These are phyloP conservation scores for Andricus quercusramuli DNA, from an alignment of 2,888 invertebrate species.

Conservation along the genomic window DNA sequence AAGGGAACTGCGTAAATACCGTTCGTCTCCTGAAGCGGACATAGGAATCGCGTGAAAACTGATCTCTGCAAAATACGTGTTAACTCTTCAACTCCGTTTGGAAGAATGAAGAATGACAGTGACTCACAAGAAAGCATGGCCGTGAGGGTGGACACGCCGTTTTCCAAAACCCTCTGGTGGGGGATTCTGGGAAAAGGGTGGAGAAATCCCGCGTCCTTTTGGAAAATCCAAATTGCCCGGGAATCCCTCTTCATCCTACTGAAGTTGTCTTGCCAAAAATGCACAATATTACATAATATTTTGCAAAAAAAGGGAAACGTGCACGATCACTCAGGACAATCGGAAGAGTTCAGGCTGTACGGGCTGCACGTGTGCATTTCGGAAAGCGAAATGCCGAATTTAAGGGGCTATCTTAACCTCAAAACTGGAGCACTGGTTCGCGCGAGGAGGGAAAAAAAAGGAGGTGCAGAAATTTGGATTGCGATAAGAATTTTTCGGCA, in stretches of 20 bases:
- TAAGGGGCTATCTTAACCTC: constrained; percentile 2
- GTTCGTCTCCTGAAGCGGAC: background rate
- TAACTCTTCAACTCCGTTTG: background rate
- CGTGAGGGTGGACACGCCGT: constrained; percentile 45
- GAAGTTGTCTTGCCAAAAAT: background rate
- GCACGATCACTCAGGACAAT: constrained; percentile 3
- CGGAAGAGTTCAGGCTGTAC: background rate
- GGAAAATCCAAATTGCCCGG: background rate
- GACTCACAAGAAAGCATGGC: constrained; percentile 71
- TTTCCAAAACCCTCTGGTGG: constrained; percentile 30
- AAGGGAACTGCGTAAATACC: background rate
- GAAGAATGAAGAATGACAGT: constrained; percentile 57
- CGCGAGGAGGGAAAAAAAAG: too few relatives aligned
- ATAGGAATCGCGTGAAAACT: background rate
- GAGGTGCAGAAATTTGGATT: background rate
- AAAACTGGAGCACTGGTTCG: background rate
- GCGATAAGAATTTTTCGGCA: background rate
- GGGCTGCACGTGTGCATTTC: background rate
- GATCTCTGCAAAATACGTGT: background rate
- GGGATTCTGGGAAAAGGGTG: background rate
- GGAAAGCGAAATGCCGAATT: constrained; percentile 41
- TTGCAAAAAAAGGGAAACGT: constrained; percentile 22
- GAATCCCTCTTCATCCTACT: background rate
- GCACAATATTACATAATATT: constrained; percentile 27
- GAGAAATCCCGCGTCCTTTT: background rate